Conservation (phyloP, 2,113 vertebrate genomes). For the Gymnarchus niloticus region DNA sequence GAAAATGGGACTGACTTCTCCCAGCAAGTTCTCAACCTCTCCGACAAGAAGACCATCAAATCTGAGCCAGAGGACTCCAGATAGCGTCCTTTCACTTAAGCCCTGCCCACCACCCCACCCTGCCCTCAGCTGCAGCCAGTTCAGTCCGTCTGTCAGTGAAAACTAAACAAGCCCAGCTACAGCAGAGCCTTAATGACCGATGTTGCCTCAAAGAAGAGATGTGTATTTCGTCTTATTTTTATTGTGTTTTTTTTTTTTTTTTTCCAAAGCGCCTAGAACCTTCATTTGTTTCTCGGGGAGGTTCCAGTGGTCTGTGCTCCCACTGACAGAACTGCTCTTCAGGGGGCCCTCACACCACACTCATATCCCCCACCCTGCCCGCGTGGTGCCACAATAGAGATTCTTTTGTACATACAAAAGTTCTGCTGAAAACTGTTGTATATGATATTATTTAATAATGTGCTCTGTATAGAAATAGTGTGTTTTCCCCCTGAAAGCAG, state of each 20-base stretch:
- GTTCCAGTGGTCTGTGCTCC: conserved; percentile 44
- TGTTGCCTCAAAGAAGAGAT: conserved; percentile 82
- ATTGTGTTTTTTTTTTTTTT: conserved; percentile 46
- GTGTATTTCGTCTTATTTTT: conserved; percentile 54
- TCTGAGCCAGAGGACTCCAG: conserved; percentile 92
- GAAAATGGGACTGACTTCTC: conserved; percentile 82
- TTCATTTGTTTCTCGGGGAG: conserved; percentile 42
- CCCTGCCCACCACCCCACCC: not conserved
- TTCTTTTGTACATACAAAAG: conserved; percentile 16
- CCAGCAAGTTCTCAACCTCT: conserved; percentile 70
- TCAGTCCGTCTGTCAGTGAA: conserved; percentile 60
- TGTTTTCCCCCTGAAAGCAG: not conserved
- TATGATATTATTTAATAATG: conserved; percentile 73
- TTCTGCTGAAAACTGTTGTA: conserved; percentile 67
- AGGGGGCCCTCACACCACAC: not conserved
- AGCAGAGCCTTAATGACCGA: conserved; percentile 95
- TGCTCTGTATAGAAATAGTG: conserved; percentile 53
- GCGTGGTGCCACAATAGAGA: not conserved
- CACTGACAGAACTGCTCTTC: conserved; percentile 41
- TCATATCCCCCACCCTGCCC: too few species aligned
- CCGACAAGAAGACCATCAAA: conserved; percentile 88
- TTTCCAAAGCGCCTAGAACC: conserved; percentile 78
- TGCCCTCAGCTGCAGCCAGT: conserved; percentile 23
- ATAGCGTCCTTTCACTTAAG: conserved; percentile 65
- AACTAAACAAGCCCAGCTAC: conserved; percentile 73